Evolutionary conservation across 1,140 invertebrate species (phyloP).

Genomic region (Bombus soroeensis): DNA sequence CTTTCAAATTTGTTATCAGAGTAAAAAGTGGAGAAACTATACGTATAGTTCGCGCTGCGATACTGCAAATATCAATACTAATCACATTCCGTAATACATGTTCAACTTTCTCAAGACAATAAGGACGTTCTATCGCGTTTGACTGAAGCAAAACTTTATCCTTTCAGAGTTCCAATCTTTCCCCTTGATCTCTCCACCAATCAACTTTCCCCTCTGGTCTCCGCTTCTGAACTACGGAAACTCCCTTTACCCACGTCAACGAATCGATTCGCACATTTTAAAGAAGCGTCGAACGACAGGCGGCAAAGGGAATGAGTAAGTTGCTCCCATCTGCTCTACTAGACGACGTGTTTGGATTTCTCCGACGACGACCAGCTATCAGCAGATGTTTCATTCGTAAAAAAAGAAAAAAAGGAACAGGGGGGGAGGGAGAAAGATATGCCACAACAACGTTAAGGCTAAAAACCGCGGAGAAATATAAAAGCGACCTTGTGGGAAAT

Average conservation of each 20-base stretch:
- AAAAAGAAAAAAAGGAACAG: no score
- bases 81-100: not conserved
- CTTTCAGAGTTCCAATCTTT: not conserved
- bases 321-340: not conserved
- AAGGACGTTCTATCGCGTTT: not conserved
- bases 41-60: no score
- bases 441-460: slow-evolving; percentile 4
- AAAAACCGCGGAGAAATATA: slow-evolving; percentile 22
- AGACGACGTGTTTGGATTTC: not conserved
- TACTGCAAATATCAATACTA: not conserved
- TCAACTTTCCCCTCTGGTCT: not conserved
- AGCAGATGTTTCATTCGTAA: not conserved
- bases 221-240: no score
- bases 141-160: not conserved
- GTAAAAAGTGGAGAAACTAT: no score
- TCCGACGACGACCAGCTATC: not conserved
- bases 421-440: not conserved
- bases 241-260: no score
- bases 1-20: no score
- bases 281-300: not conserved
- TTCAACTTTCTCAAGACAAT: not conserved
- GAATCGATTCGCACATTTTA: not conserved
- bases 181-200: not conserved
- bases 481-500: slow-evolving; percentile 65
- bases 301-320: not conserved